Evolutionary conservation across 2,888 invertebrate species (phyloP).

Genomic region (Pycnomerus fuliginosus): DNA sequence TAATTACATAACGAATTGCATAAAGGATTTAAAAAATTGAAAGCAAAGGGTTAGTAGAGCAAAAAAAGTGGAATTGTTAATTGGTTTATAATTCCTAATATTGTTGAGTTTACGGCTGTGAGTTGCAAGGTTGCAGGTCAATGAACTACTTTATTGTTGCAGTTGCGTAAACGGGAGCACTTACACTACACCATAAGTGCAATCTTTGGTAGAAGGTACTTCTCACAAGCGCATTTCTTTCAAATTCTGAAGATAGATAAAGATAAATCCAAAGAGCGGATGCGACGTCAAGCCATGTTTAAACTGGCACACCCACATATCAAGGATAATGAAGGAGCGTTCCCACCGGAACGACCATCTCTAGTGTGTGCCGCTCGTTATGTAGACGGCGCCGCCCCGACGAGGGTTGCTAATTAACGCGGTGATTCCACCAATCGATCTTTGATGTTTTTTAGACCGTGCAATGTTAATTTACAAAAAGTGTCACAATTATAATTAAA

Average conservation of each 20-base stretch:
- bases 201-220: too few species aligned
- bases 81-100: constrained; percentile 1
- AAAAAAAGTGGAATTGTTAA: constrained; percentile 6
- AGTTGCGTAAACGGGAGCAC: constrained; percentile 16
- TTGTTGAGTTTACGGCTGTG: constrained; percentile 6
- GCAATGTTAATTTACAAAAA: too few species aligned
- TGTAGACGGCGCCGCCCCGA: constrained; percentile 5
- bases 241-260: too few species aligned
- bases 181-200: constrained; percentile 7
- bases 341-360: constrained; percentile 19
- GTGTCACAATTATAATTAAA: too few species aligned
- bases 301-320: constrained; percentile 25
- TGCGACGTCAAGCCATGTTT: too few species aligned
- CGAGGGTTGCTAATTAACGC: constrained; percentile 11
- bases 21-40: constrained; percentile 6
- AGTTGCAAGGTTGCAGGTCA: constrained; percentile 20
- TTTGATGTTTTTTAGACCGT: too few species aligned
- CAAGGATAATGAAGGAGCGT: constrained; percentile 28
- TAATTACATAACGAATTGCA: constrained; percentile 7
- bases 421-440: constrained; percentile 14
- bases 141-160: constrained; percentile 13
- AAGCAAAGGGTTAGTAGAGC: constrained; percentile 4
- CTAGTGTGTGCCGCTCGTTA: constrained; percentile 11
- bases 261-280: too few species aligned
- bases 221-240: too few species aligned